Percentiles rank a stretch among this genome's conserved stretches.
phyloP scores from a whole-genome alignment of 2,888 invertebrate genomes.

The Melieria crassipennis region DNA sequence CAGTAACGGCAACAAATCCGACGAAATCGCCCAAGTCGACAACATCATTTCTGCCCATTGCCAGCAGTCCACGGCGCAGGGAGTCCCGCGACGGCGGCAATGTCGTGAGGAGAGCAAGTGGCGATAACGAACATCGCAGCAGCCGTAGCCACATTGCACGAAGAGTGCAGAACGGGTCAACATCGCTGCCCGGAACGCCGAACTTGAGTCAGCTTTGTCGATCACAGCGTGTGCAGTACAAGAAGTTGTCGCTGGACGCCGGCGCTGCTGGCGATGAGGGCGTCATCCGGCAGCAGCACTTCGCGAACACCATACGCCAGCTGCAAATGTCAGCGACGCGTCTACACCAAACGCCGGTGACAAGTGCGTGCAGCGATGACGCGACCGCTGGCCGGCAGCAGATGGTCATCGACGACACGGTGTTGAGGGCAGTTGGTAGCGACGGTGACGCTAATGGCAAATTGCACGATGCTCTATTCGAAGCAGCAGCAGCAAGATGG shows the following conservation, averaged over 20 bases:
- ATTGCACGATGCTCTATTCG: constrained; percentile 1
- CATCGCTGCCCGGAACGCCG: constrained; percentile 52
- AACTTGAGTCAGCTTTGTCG: constrained; percentile 50
- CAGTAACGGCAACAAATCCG: constrained; percentile 30
- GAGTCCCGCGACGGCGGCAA: neutral
- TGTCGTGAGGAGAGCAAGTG: neutral
- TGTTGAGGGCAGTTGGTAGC: constrained; percentile 1
- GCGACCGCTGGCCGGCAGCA: constrained; percentile 26
- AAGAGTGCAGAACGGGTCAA: constrained; percentile 43
- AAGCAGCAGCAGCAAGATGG: constrained; percentile 29
- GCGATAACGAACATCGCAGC: constrained; percentile 12
- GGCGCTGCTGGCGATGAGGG: constrained; percentile 2
- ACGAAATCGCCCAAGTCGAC: constrained; percentile 18
- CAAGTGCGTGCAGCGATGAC: constrained; percentile 7
- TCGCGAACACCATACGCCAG: constrained; percentile 33
- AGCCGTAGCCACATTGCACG: neutral
- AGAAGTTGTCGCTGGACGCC: constrained; percentile 46
- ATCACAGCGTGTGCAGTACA: constrained; percentile 45
- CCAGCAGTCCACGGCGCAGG: constrained; percentile 4
- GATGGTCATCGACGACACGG: constrained; percentile 1
- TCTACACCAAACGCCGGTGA: constrained; percentile 8
- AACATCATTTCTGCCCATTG: constrained; percentile 16
- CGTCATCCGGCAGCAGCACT: constrained; percentile 30
- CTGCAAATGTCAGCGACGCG: constrained; percentile 35
- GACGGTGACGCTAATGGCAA: constrained; percentile 33